Conservation (phyloP, 2,113 vertebrate species). For the Cephalopholis sonnerati region DNA sequence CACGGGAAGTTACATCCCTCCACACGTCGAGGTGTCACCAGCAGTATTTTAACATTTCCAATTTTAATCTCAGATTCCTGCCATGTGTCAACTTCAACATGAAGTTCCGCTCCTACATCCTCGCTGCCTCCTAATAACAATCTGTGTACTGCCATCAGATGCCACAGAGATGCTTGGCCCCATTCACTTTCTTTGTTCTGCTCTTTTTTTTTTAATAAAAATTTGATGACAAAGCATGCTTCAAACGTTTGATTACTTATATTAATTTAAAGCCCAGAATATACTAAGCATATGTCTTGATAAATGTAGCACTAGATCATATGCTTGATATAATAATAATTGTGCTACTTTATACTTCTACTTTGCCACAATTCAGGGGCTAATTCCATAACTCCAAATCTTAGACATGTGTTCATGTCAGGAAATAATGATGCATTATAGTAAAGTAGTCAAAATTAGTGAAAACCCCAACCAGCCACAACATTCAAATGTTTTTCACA, state of each 20-base stretch:
- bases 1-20: slow-evolving; percentile 82
- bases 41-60: slow-evolving; percentile 80
- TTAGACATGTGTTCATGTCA: not conserved
- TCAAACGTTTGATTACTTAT: slow-evolving; percentile 6
- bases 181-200: slow-evolving; percentile 45
- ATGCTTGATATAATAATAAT: slow-evolving; percentile 6
- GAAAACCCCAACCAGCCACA: not conserved
- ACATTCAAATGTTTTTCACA: not conserved
- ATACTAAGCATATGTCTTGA: slow-evolving; percentile 17
- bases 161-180: slow-evolving; percentile 12
- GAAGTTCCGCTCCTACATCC: slow-evolving; percentile 65
- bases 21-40: slow-evolving; percentile 83
- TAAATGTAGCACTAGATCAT: slow-evolving; percentile 37
- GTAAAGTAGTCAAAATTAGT: not conserved
- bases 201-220: not conserved
- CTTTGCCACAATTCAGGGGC: not conserved
- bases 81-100: slow-evolving; percentile 76
- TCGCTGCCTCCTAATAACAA: slow-evolving; percentile 63
- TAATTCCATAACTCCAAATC: not conserved
- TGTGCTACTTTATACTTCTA: not conserved
- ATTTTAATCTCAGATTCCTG: slow-evolving; percentile 79
- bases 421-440: not conserved
- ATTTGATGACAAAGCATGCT: slow-evolving; percentile 12
- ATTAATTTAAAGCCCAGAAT: slow-evolving; percentile 27
- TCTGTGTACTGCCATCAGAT: slow-evolving; percentile 63